Evolutionary conservation across 2,888 invertebrate species (phyloP).

Genomic region (Pheosia gnoma): DNA sequence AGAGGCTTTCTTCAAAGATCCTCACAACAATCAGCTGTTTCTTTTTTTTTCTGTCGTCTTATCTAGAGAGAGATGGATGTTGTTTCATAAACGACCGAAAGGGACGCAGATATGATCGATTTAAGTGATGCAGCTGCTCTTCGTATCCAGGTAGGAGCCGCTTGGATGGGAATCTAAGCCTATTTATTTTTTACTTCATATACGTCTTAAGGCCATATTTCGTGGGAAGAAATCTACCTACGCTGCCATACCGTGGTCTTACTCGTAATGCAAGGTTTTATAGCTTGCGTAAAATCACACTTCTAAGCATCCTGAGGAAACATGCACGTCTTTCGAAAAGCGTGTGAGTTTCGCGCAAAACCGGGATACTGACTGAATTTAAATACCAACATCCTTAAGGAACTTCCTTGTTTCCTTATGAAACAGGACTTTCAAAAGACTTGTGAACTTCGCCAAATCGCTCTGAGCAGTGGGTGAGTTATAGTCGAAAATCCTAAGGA

Average conservation of each 20-base stretch:
- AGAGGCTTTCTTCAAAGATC: slow-evolving; percentile 28
- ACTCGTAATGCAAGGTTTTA: no score
- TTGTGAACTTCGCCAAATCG: no score
- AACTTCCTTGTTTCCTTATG: no score
- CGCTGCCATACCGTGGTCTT: background rate
- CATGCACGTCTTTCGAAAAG: no score
- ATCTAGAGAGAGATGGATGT: slow-evolving; percentile 52
- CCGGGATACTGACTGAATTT: no score
- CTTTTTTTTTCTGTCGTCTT: slow-evolving; percentile 47
- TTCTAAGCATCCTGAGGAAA: no score
- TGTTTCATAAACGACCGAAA: slow-evolving; percentile 35
- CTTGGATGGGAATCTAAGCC: slow-evolving; percentile 60
- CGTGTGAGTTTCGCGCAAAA: no score
- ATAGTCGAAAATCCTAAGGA: no score
- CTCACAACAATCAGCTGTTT: slow-evolving; percentile 33
- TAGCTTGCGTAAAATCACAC: no score
- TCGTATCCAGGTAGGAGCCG: slow-evolving; percentile 67
- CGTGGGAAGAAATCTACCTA: background rate
- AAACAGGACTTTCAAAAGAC: no score
- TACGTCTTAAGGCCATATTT: slow-evolving; percentile 20
- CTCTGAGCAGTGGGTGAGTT: no score
- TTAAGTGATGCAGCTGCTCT: slow-evolving; percentile 73
- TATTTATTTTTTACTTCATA: slow-evolving; percentile 55
- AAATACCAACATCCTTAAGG: no score
- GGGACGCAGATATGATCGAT: slow-evolving; percentile 62